Percentiles rank a stretch among this genome's conserved stretches.
Conservation (phyloP, 2,113 vertebrate genomes). For the Glaucidium brasilianum region DNA sequence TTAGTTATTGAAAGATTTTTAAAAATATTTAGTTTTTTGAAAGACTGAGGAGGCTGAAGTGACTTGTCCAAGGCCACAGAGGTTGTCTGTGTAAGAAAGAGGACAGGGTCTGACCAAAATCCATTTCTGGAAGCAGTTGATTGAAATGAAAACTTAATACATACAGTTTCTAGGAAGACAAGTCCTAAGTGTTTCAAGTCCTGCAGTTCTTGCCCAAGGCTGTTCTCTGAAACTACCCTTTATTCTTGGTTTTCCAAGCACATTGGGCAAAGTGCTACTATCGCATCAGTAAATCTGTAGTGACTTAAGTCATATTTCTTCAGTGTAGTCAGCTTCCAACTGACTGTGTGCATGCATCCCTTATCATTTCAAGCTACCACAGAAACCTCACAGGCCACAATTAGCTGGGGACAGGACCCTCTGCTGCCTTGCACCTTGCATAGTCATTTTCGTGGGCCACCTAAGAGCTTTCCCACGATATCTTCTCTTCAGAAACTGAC, state of each 20-base stretch:
- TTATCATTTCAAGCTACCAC: background rate
- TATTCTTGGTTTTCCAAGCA: background rate
- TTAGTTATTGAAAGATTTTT: background rate
- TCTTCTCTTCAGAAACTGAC: constrained; percentile 10
- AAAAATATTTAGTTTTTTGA: no score
- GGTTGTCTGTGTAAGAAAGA: background rate
- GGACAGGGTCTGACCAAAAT: background rate
- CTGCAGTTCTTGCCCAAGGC: background rate
- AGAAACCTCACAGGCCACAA: background rate
- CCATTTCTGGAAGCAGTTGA: background rate
- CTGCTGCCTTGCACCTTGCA: background rate
- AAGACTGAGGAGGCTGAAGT: background rate
- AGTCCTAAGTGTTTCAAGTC: background rate
- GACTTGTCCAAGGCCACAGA: background rate
- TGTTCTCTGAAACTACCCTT: background rate
- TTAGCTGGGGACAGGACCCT: background rate
- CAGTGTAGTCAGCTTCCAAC: background rate
- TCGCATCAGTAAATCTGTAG: background rate
- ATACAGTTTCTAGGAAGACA: background rate
- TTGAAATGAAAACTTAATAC: background rate
- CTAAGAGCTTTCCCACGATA: background rate
- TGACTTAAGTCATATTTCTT: background rate
- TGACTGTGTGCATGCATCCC: background rate
- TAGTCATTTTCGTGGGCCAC: background rate
- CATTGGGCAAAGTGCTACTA: background rate